Base-by-base conservation (phyloP, 37 sponge, comb jelly and placozoan genomes). In the Halichondria panicea region DNA sequence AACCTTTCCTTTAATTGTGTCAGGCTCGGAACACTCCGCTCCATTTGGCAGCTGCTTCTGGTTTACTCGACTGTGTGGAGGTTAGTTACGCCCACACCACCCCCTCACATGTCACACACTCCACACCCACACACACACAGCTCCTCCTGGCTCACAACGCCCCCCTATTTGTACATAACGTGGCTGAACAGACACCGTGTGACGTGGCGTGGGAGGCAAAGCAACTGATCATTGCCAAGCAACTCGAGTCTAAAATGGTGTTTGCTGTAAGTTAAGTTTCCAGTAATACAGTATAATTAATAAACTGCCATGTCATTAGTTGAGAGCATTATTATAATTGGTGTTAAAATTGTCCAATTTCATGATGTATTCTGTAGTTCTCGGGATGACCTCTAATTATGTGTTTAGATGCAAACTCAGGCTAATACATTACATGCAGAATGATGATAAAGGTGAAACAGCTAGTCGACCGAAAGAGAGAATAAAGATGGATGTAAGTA, bases 61-160 rank as follows among this genome's bases (percentile, higher is more conserved):
- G 91, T 18, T 75, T 91, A 0, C 68, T 82, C 19, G 76, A 58
- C n/a, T 91, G 91, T 74, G 91, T 91, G 9, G 91, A 91, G 87
- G 91, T 91, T 28, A 36, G 58, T 60, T 18, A 6, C 13, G 11
- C 63, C 30, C 31, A 30, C 31, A 30, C 5, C 30, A 19, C 25
- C n/a, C n/a, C n/a, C n/a, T n/a, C n/a, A n/a, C n/a, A n/a, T n/a
- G n/a, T n/a, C n/a, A n/a, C n/a, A n/a, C n/a, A n/a, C n/a, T n/a
- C 50, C 50, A 48, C 13, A 18, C n/a, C 37, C 46, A 34, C 25
- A 43, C 11, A 24, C 40, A 43, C 18, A 73, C 57, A 91, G 91
- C 53, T 91, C 28, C 69, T 91, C 74, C 36, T 91, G 61, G 91
- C 91, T 6, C 68, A 78, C 41, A 70, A 72, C 46, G 87, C 91